Conservation (phyloP, 35 echinoderm and acorn worm genomes). For the Heliocidaris erythrogramma region DNA sequence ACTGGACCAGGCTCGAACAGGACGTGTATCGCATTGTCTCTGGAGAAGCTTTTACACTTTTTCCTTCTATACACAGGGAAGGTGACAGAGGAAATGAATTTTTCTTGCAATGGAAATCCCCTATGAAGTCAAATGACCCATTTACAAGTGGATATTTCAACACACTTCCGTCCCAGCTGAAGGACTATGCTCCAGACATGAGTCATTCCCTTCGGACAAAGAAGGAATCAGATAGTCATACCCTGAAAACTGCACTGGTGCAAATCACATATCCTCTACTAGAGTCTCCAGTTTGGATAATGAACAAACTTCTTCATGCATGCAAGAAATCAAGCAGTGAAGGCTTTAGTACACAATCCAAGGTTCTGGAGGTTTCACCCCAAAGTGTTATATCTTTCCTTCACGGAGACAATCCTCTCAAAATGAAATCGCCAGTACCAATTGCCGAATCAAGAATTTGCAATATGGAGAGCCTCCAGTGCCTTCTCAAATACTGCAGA, state of each 20-base stretch:
- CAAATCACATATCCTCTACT: constrained; percentile 44
- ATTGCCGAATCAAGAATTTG: constrained; percentile 16
- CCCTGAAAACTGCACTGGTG: constrained; percentile 44
- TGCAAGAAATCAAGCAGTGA: not conserved
- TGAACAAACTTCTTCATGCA: not conserved
- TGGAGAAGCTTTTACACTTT: not conserved
- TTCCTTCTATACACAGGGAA: constrained; percentile 37
- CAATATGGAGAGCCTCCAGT: not conserved
- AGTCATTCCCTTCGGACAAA: not conserved
- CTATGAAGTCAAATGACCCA: not conserved
- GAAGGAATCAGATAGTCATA: not conserved
- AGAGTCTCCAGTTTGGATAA: constrained; percentile 21
- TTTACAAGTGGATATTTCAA: constrained; percentile 22
- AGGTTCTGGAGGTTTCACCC: constrained; percentile 52
- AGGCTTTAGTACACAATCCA: not conserved
- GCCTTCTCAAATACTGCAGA: constrained; percentile 51
- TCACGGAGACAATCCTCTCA: not conserved
- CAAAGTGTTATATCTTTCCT: constrained; percentile 51
- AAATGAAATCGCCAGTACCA: not conserved
- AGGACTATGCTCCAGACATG: not conserved
- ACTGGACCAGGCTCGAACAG: constrained; percentile 23
- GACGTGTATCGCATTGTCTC: constrained; percentile 29
- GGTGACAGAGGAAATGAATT: not conserved
- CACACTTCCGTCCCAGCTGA: not conserved
- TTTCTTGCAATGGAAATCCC: constrained; percentile 38